Conservation (phyloP, 2,888 invertebrate genomes). For the Hecatera dysodea region DNA sequence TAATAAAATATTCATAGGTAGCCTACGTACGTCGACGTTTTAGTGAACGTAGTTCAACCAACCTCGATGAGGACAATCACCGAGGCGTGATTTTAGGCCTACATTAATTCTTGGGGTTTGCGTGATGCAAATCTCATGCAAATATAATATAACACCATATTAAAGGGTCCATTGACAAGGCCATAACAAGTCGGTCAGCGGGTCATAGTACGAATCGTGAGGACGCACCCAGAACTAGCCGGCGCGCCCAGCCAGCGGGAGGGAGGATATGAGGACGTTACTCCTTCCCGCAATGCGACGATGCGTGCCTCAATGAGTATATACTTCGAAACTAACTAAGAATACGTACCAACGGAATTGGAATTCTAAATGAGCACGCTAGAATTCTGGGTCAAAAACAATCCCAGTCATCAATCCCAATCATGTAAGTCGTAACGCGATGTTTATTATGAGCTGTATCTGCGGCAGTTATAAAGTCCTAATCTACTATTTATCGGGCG, state of each 20-base stretch:
- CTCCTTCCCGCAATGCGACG: constrained; percentile 89
- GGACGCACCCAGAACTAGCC: constrained; percentile 85
- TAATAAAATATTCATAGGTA: background rate
- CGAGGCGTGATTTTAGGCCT: constrained; percentile 36
- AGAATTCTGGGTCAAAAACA: constrained; percentile 26
- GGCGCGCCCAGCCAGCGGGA: constrained; percentile 79
- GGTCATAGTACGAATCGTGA: constrained; percentile 84
- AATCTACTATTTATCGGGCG: constrained; percentile 50
- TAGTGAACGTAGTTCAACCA: constrained; percentile 41
- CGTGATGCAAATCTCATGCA: constrained; percentile 77
- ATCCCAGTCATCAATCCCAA: constrained; percentile 15
- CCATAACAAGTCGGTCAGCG: constrained; percentile 86
- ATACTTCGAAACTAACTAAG: constrained; percentile 7
- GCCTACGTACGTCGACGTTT: background rate
- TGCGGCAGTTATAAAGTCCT: constrained; percentile 46
- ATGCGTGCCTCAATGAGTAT: constrained; percentile 65
- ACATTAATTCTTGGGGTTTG: constrained; percentile 59
- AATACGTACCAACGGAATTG: background rate
- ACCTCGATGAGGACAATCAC: constrained; percentile 41
- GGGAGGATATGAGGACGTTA: constrained; percentile 80
- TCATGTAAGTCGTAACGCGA: constrained; percentile 14
- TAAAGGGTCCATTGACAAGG: constrained; percentile 80
- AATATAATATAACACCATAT: constrained; percentile 77
- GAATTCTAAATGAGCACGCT: constrained; percentile 17
- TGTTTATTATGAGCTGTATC: constrained; percentile 41